Base-by-base conservation (phyloP, 2,113 vertebrate genomes). In the Nycticryphes semicollaris region DNA sequence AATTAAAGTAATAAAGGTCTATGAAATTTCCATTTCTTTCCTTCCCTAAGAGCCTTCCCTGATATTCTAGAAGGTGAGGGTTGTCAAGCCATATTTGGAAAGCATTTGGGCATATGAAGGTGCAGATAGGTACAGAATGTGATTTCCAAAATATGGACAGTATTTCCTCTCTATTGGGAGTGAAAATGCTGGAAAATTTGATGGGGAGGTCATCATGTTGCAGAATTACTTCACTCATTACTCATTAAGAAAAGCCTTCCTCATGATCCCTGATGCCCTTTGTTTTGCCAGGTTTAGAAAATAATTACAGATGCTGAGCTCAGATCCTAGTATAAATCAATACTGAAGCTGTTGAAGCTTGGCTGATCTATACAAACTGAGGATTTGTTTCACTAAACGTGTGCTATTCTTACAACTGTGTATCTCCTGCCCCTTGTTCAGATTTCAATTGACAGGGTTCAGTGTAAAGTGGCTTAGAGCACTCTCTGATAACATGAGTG, bases 201-300 rank as follows among this genome's bases (percentile, higher is more conserved):
- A 21, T 63, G 56, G 14, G 27, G 39, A 84, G 67, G 28, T 17
- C 51, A 16, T 28, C 5, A 24, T 41, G 74, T 50, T 54, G n/a
- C 25, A 68, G 56, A 79, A 70, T 68, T 57, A 35, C 25, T 68
- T 87, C 39, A 35, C 20, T 79, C 51, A 25, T 35, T 74, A 11
- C 9, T 74, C 37, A 72, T 14, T 39, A 50, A 60, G 41, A 16
- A 51, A 63, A 83, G 7, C 5, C 68, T 83, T 51, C 41, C 28
- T 68, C 1, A 0, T 28, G 56, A 74, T 56, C 60, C 51, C 47
- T 7, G 3, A 37, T 64, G 45, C 30, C 17, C 9, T 93, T 94
- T 68, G 59, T 92, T 90, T 94, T 74, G 79, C 75, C 64, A 82
- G 37, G 51, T 72, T 95, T 72, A 84, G 94, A 50, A 94, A 92